These are phyloP conservation scores for Cyclura pinguis DNA, from an alignment of 2,797 vertebrate genomes.

Conservation along the genomic window DNA sequence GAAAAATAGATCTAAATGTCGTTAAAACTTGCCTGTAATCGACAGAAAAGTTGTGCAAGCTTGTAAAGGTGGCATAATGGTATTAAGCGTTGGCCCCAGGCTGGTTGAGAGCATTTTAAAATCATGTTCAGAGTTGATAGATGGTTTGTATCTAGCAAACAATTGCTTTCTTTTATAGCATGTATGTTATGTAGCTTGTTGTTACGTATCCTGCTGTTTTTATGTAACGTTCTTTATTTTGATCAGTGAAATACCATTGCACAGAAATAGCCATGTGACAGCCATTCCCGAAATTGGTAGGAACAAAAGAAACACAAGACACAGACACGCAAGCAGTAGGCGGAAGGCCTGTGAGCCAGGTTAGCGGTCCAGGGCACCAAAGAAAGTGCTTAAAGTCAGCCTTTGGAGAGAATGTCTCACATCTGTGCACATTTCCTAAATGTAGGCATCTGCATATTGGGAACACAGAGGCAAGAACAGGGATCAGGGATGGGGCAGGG, in stretches of 20 bases:
- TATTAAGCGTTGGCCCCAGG: too few species aligned
- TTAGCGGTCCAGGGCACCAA: background rate
- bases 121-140: background rate
- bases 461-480: background rate
- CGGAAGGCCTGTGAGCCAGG: background rate
- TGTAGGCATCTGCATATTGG: background rate
- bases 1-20: too few species aligned
- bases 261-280: background rate
- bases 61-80: too few species aligned
- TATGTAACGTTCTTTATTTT: background rate
- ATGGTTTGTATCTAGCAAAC: background rate
- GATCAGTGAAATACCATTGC: background rate
- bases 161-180: background rate
- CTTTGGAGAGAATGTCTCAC: background rate
- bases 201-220: background rate
- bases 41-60: too few species aligned
- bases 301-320: background rate
- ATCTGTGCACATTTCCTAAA: background rate
- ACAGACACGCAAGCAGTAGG: background rate
- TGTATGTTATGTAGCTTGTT: background rate
- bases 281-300: background rate
- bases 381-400: background rate
- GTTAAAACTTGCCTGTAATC: too few species aligned
- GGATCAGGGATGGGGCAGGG: background rate
- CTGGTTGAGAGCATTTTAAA: background rate